Conservation (phyloP, 2,797 vertebrate species). For the Eidolon dupreanum region DNA sequence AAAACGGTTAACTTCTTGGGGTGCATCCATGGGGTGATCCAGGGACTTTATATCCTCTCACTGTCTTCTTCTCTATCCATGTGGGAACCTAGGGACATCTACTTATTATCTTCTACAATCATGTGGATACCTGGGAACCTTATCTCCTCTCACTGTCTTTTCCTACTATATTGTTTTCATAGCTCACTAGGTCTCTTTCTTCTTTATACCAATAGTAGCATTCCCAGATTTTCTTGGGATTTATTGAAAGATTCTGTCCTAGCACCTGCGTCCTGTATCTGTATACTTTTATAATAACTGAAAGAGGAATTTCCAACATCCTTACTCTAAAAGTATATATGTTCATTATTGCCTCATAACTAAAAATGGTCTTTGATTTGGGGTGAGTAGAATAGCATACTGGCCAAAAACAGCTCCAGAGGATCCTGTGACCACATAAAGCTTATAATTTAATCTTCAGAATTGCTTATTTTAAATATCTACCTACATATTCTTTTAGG, state of each 20-base stretch:
- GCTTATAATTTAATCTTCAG: not conserved
- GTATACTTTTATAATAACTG: not conserved
- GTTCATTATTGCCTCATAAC: not conserved
- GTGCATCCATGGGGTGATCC: rapidly evolving
- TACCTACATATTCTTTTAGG: not conserved
- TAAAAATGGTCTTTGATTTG: not conserved
- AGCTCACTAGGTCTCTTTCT: not conserved
- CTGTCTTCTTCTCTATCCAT: not conserved
- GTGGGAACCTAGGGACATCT: not conserved
- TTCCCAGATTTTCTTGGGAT: not conserved
- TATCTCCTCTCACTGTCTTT: not conserved
- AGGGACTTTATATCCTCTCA: not conserved
- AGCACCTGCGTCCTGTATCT: not conserved
- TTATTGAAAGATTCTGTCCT: not conserved
- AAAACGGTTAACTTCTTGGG: not conserved
- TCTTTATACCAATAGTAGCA: not conserved
- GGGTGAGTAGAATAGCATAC: rapidly evolving
- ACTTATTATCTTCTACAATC: not conserved
- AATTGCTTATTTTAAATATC: not conserved
- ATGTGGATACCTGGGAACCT: rapidly evolving
- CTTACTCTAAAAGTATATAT: not conserved
- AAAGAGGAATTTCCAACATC: not conserved
- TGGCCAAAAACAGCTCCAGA: not conserved
- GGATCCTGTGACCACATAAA: not conserved
- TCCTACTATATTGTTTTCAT: not conserved